A percentile compares a stretch with the other conserved stretches of the same genome.
Conservation (phyloP, 1,140 invertebrate genomes). For the Rhysida immarginata region DNA sequence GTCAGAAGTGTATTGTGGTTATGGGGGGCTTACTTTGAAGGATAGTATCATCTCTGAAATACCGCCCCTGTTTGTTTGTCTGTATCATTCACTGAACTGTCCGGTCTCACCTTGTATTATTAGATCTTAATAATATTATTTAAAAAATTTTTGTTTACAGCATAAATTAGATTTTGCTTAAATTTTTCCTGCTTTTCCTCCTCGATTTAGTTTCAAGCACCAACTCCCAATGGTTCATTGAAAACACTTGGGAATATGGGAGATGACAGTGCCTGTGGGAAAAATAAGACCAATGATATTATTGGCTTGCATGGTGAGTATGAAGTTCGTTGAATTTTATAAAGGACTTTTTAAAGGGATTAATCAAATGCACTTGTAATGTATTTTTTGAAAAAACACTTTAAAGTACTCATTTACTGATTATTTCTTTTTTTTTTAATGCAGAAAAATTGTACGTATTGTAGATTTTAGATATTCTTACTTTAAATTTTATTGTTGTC, state of each 20-base stretch:
- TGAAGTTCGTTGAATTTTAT: background rate
- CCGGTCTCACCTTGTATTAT: too few species aligned
- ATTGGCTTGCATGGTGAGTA: conserved; percentile 38
- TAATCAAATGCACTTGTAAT: background rate
- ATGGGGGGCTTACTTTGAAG: too few species aligned
- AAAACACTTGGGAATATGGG: background rate
- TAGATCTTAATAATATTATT: too few species aligned
- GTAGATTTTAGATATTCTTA: too few species aligned
- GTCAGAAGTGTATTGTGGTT: too few species aligned
- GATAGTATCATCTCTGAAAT: too few species aligned
- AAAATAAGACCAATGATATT: conserved; percentile 35
- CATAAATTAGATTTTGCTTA: too few species aligned
- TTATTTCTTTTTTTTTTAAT: background rate
- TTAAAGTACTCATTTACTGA: background rate
- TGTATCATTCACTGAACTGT: too few species aligned
- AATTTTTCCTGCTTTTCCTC: too few species aligned
- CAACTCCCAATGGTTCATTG: conserved; percentile 58
- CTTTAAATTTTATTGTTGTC: too few species aligned
- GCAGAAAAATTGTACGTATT: background rate
- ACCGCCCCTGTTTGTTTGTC: too few species aligned
- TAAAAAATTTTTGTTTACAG: too few species aligned
- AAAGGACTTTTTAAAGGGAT: background rate
- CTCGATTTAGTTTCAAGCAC: conserved; percentile 49
- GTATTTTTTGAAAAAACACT: background rate
- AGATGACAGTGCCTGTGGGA: conserved; percentile 13